phyloP scores from a whole-genome alignment of 1,140 invertebrate species.

The Zaprionus vittiger region DNA sequence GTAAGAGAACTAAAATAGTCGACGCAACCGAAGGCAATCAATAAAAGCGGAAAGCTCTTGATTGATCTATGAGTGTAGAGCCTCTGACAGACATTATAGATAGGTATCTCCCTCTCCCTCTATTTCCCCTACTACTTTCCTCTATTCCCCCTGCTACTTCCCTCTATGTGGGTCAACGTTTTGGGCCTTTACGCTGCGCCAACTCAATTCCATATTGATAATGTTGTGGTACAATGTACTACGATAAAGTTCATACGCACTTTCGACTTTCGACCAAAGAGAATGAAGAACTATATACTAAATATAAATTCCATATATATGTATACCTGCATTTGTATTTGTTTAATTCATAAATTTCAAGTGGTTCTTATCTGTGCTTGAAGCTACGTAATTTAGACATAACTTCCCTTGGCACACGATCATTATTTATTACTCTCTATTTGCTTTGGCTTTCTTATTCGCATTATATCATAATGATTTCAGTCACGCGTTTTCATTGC shows the following conservation, averaged over 20 bases:
- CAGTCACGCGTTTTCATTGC: constrained; percentile 63
- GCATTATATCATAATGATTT: constrained; percentile 73
- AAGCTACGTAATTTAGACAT: constrained; percentile 21
- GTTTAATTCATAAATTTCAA: constrained; percentile 30
- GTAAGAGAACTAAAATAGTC: constrained; percentile 31
- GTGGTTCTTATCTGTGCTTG: constrained; percentile 31
- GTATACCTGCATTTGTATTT: not conserved
- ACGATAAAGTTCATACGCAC: constrained; percentile 42
- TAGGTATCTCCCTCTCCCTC: not conserved
- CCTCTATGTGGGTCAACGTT: constrained; percentile 58
- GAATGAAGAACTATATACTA: constrained; percentile 13
- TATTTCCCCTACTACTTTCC: not conserved
- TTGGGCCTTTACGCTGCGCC: constrained; percentile 33
- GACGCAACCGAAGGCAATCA: constrained; percentile 17
- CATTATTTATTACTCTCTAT: constrained; percentile 59
- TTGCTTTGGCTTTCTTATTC: constrained; percentile 29
- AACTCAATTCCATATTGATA: constrained; percentile 55
- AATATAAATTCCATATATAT: constrained; percentile 8
- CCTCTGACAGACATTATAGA: not conserved
- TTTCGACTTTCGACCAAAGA: constrained; percentile 15
- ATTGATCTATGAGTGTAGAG: constrained; percentile 42
- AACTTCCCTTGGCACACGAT: constrained; percentile 17
- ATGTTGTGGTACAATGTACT: constrained; percentile 22
- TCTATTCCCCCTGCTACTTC: not conserved
- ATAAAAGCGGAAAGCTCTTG: constrained; percentile 43